Conservation (phyloP, 2,888 invertebrate species). For the Agrochola circellaris region DNA sequence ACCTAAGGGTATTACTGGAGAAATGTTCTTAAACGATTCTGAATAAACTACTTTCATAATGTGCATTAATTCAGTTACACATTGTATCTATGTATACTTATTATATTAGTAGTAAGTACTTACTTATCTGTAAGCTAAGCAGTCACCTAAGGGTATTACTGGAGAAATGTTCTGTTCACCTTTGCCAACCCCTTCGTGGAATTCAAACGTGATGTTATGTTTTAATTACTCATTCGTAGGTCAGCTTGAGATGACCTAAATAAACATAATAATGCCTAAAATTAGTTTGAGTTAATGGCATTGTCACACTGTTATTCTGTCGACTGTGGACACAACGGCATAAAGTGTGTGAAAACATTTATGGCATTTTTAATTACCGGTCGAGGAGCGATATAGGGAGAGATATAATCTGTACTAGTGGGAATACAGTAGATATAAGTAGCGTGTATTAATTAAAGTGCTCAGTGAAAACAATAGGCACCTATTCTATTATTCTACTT, state of each 20-base stretch:
- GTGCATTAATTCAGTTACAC: too few species aligned
- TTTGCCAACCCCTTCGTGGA: neutral
- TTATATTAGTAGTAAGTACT: too few species aligned
- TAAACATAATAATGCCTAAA: slow-evolving; percentile 8
- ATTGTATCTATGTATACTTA: too few species aligned
- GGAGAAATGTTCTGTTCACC: neutral
- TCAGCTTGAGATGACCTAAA: slow-evolving; percentile 40
- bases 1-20: too few species aligned
- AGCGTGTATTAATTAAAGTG: slow-evolving; percentile 1
- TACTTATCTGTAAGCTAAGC: too few species aligned
- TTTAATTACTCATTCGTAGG: slow-evolving; percentile 15
- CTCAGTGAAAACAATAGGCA: neutral
- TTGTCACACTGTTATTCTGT: slow-evolving; percentile 37
- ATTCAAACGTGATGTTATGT: neutral
- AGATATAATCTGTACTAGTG: slow-evolving; percentile 16
- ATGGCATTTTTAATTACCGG: slow-evolving; percentile 23
- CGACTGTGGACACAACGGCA: slow-evolving; percentile 6
- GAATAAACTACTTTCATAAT: too few species aligned
- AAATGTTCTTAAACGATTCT: too few species aligned
- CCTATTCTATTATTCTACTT: neutral
- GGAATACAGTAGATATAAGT: neutral
- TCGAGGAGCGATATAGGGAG: slow-evolving; percentile 27
- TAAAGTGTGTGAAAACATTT: slow-evolving; percentile 24
- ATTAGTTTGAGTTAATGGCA: slow-evolving; percentile 23
- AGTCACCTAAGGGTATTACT: neutral